Base-by-base conservation (phyloP, 2,113 vertebrate genomes). In the Saguinus midas region DNA sequence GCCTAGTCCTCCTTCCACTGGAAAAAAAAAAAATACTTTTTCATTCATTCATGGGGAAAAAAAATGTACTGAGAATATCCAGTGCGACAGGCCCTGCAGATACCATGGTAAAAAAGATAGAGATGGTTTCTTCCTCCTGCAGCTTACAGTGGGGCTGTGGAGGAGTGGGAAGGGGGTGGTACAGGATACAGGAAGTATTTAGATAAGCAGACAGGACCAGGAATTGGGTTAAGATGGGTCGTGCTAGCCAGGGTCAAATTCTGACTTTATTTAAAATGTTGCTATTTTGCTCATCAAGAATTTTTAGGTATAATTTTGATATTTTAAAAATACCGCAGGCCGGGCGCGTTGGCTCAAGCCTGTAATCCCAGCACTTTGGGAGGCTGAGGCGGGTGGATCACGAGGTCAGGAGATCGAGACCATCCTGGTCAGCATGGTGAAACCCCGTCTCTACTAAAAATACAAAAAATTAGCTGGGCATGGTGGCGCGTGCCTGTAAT, bases 111-210 rank as follows among this genome's bases (percentile, higher is more conserved):
- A 4, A 82, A 90, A 70, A 27, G 29, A 6, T 29, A 37, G 52
- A 64, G 29, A 80, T 13, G 21, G 3, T 27, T 85, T 87, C 68
- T 58, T 85, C 73, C 40, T 88, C 20, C 37, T 32, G 57, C 0
- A 27, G 13, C 43, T 88, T 58, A 61, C 13, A 37, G 9, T n/a
- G 4, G 48, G 43, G 18, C 16, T 32, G 32, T 16, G 14, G 66
- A n/a, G 32, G 27, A 52, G 12, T 1, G 0, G 61, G 61, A 6
- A 14, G 2, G 1, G 5, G 61, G 61, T 14, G 61, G 27, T 13
- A 0, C 29, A 29, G 3, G 23, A 72, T 9, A 57, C 8, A 48
- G 21, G 16, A 23, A 87, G 76, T 27, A 37, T 32, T 50, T 37
- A 75, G 20, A 10, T 10, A 68, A 87, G 11, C 5, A 80, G 21